phyloP scores from a whole-genome alignment of 2,888 invertebrate species.

The Timandra comae region DNA sequence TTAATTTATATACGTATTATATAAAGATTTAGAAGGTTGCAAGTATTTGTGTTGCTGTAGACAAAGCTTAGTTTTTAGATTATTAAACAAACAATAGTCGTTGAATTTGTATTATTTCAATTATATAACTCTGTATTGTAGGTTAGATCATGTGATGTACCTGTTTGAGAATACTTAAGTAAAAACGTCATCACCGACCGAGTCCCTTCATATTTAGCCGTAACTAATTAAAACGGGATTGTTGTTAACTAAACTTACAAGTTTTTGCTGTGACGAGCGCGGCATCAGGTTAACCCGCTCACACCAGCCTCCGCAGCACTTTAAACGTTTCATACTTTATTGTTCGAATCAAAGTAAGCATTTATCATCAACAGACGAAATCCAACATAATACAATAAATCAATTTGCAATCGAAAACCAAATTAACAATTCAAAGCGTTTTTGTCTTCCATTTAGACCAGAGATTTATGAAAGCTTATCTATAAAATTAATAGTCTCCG shows the following conservation, averaged over 20 bases:
- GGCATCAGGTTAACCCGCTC: constrained; percentile 9
- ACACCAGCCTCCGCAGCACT: not conserved
- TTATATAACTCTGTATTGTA: constrained; percentile 6
- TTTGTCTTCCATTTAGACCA: constrained; percentile 10
- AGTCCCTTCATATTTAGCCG: constrained; percentile 17
- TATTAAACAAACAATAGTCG: too few relatives aligned
- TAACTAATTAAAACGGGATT: constrained; percentile 22
- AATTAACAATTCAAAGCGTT: constrained; percentile 12
- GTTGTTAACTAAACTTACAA: constrained; percentile 15
- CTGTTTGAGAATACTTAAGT: constrained; percentile 4
- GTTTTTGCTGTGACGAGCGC: constrained; percentile 16
- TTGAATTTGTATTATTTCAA: too few relatives aligned
- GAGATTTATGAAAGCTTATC: constrained; percentile 11
- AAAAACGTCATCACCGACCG: constrained; percentile 15
- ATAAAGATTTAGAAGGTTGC: too few relatives aligned
- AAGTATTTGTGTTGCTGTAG: too few relatives aligned
- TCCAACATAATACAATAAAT: constrained; percentile 3
- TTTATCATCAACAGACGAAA: not conserved
- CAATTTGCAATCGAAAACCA: constrained; percentile 6
- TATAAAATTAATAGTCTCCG: constrained; percentile 3
- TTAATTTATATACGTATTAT: too few relatives aligned
- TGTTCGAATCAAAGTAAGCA: not conserved
- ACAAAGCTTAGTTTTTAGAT: too few relatives aligned
- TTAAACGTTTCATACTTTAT: not conserved
- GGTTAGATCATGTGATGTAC: constrained; percentile 13